These are phyloP conservation scores for Sorex fumeus DNA, from an alignment of 2,113 vertebrate species.

Conservation along the genomic window DNA sequence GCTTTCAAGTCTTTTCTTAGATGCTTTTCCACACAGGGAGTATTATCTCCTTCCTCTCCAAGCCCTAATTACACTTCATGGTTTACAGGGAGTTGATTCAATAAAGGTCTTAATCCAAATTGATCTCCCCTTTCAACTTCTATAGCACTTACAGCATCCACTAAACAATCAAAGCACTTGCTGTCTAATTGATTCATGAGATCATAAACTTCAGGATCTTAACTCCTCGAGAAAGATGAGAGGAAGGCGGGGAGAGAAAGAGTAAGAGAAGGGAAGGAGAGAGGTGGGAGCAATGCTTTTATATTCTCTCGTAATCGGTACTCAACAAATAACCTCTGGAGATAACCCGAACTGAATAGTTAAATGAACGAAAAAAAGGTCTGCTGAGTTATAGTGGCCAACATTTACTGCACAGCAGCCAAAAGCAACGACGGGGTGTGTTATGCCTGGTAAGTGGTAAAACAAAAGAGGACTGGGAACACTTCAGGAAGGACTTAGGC, in stretches of 20 bases:
- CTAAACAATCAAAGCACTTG: conserved; percentile 9
- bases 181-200: conserved; percentile 6
- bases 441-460: not conserved
- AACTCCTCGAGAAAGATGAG: not conserved
- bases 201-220: not conserved
- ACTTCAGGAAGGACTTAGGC: conserved; percentile 10
- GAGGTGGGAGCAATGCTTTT: not conserved
- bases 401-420: not conserved
- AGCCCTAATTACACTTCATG: conserved; percentile 37
- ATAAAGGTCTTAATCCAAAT: conserved; percentile 40
- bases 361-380: not conserved
- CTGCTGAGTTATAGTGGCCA: not conserved
- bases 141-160: conserved; percentile 25
- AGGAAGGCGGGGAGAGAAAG: not conserved
- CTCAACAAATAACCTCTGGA: conserved; percentile 10
- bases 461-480: not conserved
- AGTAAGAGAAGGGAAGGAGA: not conserved
- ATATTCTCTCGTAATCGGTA: not conserved
- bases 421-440: not conserved
- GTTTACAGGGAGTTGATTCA: conserved; percentile 51
- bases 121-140: conserved; percentile 31
- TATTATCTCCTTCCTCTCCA: not conserved
- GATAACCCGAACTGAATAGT: not conserved
- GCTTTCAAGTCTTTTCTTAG: not conserved
- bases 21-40: not conserved